Evolutionary conservation across 2,113 vertebrate species (phyloP).

Genomic region (Pteronura brasiliensis): DNA sequence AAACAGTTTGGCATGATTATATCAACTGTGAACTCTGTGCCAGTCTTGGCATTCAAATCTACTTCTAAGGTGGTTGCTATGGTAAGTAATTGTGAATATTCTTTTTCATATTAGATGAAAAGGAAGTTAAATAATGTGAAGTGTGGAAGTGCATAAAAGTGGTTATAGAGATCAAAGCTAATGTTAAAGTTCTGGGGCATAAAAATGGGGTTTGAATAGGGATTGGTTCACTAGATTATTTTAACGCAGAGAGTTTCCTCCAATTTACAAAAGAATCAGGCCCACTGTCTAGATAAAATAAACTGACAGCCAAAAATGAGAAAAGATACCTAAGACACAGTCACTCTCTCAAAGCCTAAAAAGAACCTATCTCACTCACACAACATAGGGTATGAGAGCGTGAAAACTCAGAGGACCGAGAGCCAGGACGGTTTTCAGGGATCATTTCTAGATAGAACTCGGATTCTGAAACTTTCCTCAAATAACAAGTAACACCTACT

Average conservation of each 20-base stretch:
- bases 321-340: neutral
- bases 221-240: constrained; percentile 42
- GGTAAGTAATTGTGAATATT: constrained; percentile 66
- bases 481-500: neutral
- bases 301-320: neutral
- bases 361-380: neutral
- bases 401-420: neutral
- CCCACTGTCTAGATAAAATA: constrained; percentile 8
- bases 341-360: neutral
- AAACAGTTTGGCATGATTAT: constrained; percentile 23
- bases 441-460: neutral
- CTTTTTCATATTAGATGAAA: constrained; percentile 58
- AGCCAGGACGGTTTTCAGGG: neutral
- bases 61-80: constrained; percentile 53
- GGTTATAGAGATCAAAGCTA: neutral
- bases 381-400: neutral
- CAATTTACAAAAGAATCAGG: neutral
- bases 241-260: constrained; percentile 29
- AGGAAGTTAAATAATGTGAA: constrained; percentile 49
- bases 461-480: neutral
- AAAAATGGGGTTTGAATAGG: constrained; percentile 42
- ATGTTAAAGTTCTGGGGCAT: constrained; percentile 15
- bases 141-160: constrained; percentile 22
- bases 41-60: constrained; percentile 35
- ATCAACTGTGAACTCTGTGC: constrained; percentile 30